A percentile compares a stretch with the other conserved stretches of the same genome.
These are phyloP conservation scores for Akabosia matsudoensis DNA, from an alignment of 1,140 invertebrate species.

Conservation along the genomic window DNA sequence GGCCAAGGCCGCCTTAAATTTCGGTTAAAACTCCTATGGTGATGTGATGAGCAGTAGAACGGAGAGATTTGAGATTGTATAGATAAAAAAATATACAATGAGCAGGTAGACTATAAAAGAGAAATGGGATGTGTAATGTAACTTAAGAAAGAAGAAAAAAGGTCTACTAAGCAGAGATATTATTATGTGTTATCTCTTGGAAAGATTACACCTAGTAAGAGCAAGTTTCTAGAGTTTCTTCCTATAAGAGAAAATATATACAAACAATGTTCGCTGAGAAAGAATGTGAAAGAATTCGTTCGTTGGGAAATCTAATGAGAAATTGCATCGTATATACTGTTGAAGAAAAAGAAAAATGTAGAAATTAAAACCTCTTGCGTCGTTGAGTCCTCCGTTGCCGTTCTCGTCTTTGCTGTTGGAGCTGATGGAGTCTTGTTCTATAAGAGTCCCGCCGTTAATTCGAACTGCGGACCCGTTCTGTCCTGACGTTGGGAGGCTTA, in stretches of 20 bases:
- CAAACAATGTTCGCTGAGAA: too few species aligned
- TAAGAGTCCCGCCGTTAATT: slow-evolving; percentile 45
- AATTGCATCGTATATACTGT: not conserved
- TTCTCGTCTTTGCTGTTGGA: slow-evolving; percentile 46
- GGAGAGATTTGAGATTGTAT: too few species aligned
- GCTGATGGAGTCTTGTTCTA: slow-evolving; percentile 46
- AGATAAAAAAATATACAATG: too few species aligned
- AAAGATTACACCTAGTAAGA: not conserved
- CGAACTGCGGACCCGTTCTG: slow-evolving; percentile 47
- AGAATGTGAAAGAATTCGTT: too few species aligned
- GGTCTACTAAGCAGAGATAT: not conserved
- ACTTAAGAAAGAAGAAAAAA: not conserved
- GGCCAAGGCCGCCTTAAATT: too few species aligned
- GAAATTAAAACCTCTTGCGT: slow-evolving; percentile 31
- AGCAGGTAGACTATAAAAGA: too few species aligned
- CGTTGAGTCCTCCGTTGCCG: slow-evolving; percentile 34
- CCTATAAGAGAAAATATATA: too few species aligned
- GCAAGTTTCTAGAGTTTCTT: not conserved
- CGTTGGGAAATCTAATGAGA: too few species aligned
- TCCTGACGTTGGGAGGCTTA: slow-evolving; percentile 40
- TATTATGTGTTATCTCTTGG: not conserved
- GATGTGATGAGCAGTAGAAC: too few species aligned
- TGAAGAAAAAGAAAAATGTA: not conserved
- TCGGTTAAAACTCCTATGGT: too few species aligned
- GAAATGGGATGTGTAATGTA: not conserved